These are phyloP conservation scores for Napeogenes inachia DNA, from an alignment of 2,888 invertebrate genomes.

Conservation along the genomic window DNA sequence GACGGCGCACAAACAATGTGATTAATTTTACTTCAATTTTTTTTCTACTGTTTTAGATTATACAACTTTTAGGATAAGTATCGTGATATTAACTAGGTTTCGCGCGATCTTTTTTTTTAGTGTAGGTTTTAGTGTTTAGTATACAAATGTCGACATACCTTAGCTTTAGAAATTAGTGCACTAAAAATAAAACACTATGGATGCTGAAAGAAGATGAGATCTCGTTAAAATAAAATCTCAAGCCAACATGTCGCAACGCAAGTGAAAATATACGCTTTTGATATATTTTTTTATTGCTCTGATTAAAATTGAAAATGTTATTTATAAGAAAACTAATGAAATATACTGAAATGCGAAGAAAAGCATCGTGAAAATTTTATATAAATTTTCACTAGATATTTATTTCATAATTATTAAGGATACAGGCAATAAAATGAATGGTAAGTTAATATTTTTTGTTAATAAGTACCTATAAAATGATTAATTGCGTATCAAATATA, in stretches of 20 bases:
- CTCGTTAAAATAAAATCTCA: slow-evolving; percentile 9
- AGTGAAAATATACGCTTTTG: slow-evolving; percentile 4
- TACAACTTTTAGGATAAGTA: slow-evolving; percentile 71
- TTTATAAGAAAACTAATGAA: slow-evolving; percentile 14
- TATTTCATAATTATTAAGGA: slow-evolving; percentile 9
- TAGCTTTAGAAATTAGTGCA: slow-evolving; percentile 12
- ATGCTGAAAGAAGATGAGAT: slow-evolving; percentile 21
- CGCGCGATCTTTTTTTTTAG: slow-evolving; percentile 55
- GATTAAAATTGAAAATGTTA: slow-evolving; percentile 17
- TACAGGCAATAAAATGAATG: slow-evolving; percentile 41
- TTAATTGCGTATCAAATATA: no score
- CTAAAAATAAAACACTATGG: slow-evolving; percentile 7
- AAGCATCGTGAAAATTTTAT: slow-evolving; percentile 54
- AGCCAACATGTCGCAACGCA: neutral
- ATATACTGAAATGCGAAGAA: slow-evolving; percentile 22
- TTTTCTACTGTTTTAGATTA: slow-evolving; percentile 73
- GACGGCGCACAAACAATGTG: slow-evolving; percentile 77
- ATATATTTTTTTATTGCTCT: neutral
- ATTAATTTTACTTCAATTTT: slow-evolving; percentile 67
- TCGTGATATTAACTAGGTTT: slow-evolving; percentile 67
- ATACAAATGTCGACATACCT: slow-evolving; percentile 44
- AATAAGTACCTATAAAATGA: no score
- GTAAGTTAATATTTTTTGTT: slow-evolving; percentile 44
- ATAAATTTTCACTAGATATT: slow-evolving; percentile 43
- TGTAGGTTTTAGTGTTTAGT: slow-evolving; percentile 50